Evolutionary conservation across 1,140 invertebrate species (phyloP), one percentile per base, ranked within the genome.

Genomic region (Hyphantria cunea): DNA sequence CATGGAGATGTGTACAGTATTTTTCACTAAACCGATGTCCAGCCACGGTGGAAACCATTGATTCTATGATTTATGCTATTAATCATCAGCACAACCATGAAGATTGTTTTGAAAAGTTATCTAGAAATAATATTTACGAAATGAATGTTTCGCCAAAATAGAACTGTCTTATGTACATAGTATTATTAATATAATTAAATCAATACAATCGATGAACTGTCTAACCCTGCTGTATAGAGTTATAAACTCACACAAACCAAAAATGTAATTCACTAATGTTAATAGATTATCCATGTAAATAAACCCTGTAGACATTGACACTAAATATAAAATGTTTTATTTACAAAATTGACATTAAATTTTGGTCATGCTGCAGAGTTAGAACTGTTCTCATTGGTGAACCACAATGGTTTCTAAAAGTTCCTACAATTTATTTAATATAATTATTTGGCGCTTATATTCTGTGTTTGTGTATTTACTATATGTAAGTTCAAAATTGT

Each of bases 21-120:
- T 92, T 91, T 64, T 90, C 90, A 5, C 66, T 92, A 3, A 91
- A 92, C 54, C 66, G 88, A 58, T 92, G 91, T 73, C 91, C 91
- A 10, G 91, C 91, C 0, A 92, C 91, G 0, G 87, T 91, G 0
- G 90, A 91, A 66, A 92, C 91, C 14, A 88, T 91, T 78, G 90
- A 90, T 41, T 66, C 87, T 0, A 84, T 89, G 80, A 90, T 92
- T 44, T 92, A 89, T 59, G 80, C 90, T 0, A 80, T 91, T 9
- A 91, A 92, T 55, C 91, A 92, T 54, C 84, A 87, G 54, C 91
- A 92, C 51, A 92, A 92, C 50, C 91, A 92, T 31, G 91, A 91
- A 68, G 82, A 91, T 70, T 91, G 84, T 56, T 86, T 80, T 33
- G 91, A 91, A 31, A 92, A 92, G 70, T 69, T 92, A 52, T 59